Evolutionary conservation across 2,113 vertebrate species (phyloP).

Genomic region (Dinomys branickii): DNA sequence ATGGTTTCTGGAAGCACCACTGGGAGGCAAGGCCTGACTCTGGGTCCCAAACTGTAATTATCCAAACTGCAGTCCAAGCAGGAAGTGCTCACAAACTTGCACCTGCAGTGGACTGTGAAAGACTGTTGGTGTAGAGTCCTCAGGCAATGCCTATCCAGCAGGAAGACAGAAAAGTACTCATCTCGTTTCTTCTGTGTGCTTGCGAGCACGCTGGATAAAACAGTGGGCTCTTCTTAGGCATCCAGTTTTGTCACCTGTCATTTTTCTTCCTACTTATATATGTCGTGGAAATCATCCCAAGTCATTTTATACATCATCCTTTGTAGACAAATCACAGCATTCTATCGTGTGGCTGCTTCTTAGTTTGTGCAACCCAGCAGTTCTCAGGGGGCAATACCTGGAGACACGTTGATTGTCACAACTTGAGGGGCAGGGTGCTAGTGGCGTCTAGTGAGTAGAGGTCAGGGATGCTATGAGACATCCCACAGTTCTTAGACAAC

Average conservation of each 20-base stretch:
- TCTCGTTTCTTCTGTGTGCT: background rate
- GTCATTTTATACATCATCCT: background rate
- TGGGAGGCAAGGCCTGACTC: background rate
- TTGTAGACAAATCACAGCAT: background rate
- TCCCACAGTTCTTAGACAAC: no score
- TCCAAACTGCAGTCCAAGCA: background rate
- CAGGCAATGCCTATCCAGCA: background rate
- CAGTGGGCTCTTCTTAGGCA: background rate
- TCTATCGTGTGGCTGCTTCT: background rate
- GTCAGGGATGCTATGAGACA: background rate
- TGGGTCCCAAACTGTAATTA: background rate
- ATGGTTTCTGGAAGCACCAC: no score
- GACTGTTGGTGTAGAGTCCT: background rate
- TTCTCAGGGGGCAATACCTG: background rate
- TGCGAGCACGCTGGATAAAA: background rate
- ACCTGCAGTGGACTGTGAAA: background rate
- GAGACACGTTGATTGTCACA: background rate
- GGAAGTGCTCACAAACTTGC: no score
- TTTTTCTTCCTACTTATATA: background rate
- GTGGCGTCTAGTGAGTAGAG: background rate
- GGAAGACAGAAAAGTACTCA: background rate
- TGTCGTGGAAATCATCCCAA: background rate
- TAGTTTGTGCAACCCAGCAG: background rate
- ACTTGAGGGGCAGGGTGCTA: accelerated
- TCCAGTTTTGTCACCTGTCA: background rate